Evolutionary conservation across 2,113 vertebrate species (phyloP).

Genomic region (Cochlearius cochlearius): DNA sequence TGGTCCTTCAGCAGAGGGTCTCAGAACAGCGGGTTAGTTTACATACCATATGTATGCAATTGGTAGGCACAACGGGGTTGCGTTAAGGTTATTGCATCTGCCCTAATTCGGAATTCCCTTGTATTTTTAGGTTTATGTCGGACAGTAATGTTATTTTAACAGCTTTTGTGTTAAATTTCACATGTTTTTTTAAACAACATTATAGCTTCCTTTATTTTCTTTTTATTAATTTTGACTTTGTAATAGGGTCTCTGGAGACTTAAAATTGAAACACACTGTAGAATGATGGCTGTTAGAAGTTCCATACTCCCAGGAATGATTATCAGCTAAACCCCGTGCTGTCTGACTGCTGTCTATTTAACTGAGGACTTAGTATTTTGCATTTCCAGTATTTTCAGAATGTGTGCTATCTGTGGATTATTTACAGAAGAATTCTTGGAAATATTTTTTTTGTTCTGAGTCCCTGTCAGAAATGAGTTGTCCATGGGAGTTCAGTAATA

Average conservation of each 20-base stretch:
- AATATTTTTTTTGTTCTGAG: not conserved
- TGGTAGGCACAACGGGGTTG: constrained; percentile 35
- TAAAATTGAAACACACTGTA: constrained; percentile 29
- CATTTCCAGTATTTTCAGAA: not conserved
- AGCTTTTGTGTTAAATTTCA: constrained; percentile 59
- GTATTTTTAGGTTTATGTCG: constrained; percentile 41
- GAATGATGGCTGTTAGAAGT: constrained; percentile 13
- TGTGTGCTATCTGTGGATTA: not conserved
- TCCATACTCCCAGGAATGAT: not conserved
- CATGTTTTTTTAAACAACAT: constrained; percentile 54
- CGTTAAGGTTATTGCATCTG: constrained; percentile 42
- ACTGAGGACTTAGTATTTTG: not conserved
- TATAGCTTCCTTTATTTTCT: constrained; percentile 53
- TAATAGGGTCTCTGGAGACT: constrained; percentile 35
- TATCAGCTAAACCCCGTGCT: not conserved
- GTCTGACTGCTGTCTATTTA: not conserved
- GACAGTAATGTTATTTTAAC: constrained; percentile 56
- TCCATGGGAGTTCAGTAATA: not conserved
- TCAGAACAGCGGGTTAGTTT: constrained; percentile 44
- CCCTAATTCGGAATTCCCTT: constrained; percentile 45
- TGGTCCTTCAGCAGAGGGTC: constrained; percentile 37
- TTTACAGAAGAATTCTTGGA: not conserved
- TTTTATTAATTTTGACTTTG: constrained; percentile 64
- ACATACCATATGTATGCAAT: constrained; percentile 47
- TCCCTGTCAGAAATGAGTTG: not conserved